Evolutionary conservation across 2,113 vertebrate genomes (phyloP).

Genomic region (Mastomys coucha): DNA sequence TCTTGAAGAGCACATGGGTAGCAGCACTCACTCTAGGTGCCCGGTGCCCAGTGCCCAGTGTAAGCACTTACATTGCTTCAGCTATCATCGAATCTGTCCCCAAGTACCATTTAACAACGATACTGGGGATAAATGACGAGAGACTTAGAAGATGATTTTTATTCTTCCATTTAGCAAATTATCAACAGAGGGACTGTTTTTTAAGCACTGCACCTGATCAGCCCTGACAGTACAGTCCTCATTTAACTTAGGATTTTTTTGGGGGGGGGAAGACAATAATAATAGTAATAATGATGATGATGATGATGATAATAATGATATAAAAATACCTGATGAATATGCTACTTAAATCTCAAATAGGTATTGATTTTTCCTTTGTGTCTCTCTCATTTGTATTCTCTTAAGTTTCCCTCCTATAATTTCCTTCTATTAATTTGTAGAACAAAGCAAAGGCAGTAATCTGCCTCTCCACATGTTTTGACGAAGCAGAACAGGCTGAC

Average conservation of each 20-base stretch:
- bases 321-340: background rate
- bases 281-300: background rate
- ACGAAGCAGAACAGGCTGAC: background rate
- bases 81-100: background rate
- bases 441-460: conserved; percentile 1
- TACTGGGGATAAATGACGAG: background rate
- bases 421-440: background rate
- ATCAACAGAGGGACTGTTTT: background rate
- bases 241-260: background rate
- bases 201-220: background rate
- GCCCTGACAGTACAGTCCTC: background rate
- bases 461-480: background rate
- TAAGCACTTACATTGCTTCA: background rate
- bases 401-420: background rate
- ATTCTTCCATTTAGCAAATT: background rate
- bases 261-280: background rate
- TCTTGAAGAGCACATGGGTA: background rate
- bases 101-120: background rate
- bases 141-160: conserved; percentile 38
- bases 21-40: background rate
- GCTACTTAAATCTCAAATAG: background rate
- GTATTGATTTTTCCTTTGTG: background rate
- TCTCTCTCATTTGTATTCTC: background rate
- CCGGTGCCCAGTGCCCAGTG: background rate
- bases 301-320: no score